These are phyloP conservation scores for Eupithecia subfuscata DNA, from an alignment of 2,888 invertebrate genomes.

Conservation along the genomic window DNA sequence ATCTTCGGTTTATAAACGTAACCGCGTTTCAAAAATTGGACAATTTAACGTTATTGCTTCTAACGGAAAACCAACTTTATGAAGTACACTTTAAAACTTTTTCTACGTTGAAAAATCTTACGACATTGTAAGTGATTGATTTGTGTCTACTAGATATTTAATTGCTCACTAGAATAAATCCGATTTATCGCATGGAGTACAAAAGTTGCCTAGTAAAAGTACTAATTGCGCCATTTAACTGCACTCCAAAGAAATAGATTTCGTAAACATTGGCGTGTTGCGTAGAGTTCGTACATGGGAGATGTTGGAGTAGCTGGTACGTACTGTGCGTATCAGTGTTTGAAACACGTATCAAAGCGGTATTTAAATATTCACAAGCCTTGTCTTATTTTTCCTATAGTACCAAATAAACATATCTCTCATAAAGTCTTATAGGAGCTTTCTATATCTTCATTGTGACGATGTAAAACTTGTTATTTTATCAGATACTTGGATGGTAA, in stretches of 20 bases:
- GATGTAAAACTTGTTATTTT: constrained; percentile 50
- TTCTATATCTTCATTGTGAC: not conserved
- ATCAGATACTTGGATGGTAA: constrained; percentile 89
- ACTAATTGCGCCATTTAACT: not conserved
- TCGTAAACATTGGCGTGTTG: not conserved
- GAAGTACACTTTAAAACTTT: constrained; percentile 86
- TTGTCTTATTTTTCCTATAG: not conserved
- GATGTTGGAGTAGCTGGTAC: not conserved
- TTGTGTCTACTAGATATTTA: not conserved
- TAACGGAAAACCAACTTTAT: constrained; percentile 88
- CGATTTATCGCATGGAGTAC: not conserved
- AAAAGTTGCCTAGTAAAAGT: not conserved
- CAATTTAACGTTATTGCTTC: constrained; percentile 86
- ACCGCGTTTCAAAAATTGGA: constrained; percentile 85
- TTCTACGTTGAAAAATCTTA: constrained; percentile 85
- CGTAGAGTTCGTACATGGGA: not conserved
- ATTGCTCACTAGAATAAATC: not conserved
- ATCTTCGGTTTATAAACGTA: constrained; percentile 85
- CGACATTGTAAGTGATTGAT: constrained; percentile 86
- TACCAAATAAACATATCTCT: not conserved
- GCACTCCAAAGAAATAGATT: not conserved
- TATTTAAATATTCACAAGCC: not conserved
- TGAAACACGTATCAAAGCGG: not conserved
- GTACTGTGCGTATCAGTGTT: not conserved
- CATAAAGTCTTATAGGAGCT: not conserved